Evolutionary conservation across 2,888 invertebrate genomes (phyloP), one percentile per base, ranked within the genome.

Genomic region (Eupithecia subfuscata): DNA sequence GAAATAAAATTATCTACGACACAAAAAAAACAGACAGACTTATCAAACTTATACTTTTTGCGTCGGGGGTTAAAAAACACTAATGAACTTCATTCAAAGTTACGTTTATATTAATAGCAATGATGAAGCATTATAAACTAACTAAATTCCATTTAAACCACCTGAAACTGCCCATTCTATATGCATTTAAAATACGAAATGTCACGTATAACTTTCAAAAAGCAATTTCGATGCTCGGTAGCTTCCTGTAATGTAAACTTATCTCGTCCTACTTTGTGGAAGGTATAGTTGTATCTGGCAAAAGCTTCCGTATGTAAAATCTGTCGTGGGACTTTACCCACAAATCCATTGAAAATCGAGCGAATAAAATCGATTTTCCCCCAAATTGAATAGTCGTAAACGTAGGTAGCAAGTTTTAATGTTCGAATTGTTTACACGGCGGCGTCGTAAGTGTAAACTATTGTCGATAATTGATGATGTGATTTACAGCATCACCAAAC

Each of bases 311-410:
- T 82, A 85, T 88, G 85, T 88, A 92, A 92, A 90, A 75, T 69
- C 86, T 82, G 83, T 82, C 91, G 89, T 88, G 90, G 93, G 87
- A 94, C 87, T 94, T 91, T 92, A 88, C 88, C 82, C 89, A 85
- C 87, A 84, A 87, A 90, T 89, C 92, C 92, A 93, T 93, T 90
- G 88, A 88, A 92, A 91, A 88, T 83, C 89, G 85, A 90, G 95
- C 95, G 93, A 95, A 94, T 95, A 94, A 94, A 94, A 95, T 93
- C 94, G 94, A 94, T 95, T 94, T 94, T 94, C 93, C 95, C 91
- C 92, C 92, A 93, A 94, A 94, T 94, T 91, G 90, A 91, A 93
- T 89, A 91, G 88, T 89, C 93, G 91, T 94, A 90, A 94, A 91
- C 86, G 88, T 91, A 91, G 92, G 91, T 91, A 92, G 93, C 90